Percentiles rank a stretch among this genome's conserved stretches.
phyloP scores from a whole-genome alignment of 2,797 vertebrate species.

The Vipera ursinii region DNA sequence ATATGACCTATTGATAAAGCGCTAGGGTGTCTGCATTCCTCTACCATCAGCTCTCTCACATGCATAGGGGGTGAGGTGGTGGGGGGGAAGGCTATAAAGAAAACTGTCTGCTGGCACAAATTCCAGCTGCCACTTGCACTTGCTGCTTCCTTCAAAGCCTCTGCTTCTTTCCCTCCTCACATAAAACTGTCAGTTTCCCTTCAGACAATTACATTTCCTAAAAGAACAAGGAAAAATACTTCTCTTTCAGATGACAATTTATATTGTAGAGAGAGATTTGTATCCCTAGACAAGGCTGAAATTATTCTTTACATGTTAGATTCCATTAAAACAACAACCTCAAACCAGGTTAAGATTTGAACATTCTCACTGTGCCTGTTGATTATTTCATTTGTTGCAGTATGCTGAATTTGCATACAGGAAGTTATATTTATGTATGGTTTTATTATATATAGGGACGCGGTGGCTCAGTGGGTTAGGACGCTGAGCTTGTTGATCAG shows the following conservation, averaged over 20 bases:
- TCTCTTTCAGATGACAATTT: constrained; percentile 13
- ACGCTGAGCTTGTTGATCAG: no score
- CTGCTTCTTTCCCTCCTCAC: constrained; percentile 15
- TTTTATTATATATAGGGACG: not conserved
- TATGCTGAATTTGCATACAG: not conserved
- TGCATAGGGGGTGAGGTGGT: not conserved
- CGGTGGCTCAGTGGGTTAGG: no score
- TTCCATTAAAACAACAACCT: not conserved
- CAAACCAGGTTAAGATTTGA: not conserved
- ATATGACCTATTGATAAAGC: constrained; percentile 41
- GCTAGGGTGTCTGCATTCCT: constrained; percentile 25
- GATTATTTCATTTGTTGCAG: not conserved
- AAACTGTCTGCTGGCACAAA: constrained; percentile 20
- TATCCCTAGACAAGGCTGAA: not conserved
- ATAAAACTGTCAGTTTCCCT: constrained; percentile 27
- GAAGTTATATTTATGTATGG: not conserved
- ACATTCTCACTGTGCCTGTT: no score
- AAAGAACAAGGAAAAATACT: not conserved
- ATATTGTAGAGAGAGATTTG: not conserved
- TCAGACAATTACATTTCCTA: constrained; percentile 22
- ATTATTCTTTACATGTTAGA: not conserved
- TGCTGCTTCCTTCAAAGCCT: constrained; percentile 10
- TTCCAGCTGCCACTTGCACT: constrained; percentile 24
- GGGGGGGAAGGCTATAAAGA: not conserved
- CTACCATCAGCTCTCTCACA: constrained; percentile 24